Conservation (phyloP, 2,888 invertebrate species). For the Drosophila mettleri region DNA sequence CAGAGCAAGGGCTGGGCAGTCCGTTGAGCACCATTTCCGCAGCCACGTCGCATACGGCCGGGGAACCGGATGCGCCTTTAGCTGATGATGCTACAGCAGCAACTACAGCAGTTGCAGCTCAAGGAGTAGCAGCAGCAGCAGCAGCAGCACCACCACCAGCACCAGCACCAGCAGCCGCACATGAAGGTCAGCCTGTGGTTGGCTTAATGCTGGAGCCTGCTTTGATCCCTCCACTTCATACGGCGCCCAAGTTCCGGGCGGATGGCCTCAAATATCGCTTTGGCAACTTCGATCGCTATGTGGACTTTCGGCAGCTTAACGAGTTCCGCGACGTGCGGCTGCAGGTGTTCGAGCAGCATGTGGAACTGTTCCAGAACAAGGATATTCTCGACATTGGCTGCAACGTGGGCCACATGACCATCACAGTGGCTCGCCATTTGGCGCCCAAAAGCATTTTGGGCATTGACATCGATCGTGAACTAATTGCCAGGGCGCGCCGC, state of each 20-base stretch:
- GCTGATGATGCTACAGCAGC: conserved; percentile 31
- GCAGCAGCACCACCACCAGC: conserved; percentile 7
- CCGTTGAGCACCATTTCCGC: conserved; percentile 78
- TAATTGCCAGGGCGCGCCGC: conserved; percentile 88
- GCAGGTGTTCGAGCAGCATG: conserved; percentile 91
- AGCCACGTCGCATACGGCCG: conserved; percentile 67
- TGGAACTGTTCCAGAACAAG: conserved; percentile 94
- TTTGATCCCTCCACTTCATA: conserved; percentile 61
- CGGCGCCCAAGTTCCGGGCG: conserved; percentile 87
- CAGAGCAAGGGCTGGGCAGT: conserved; percentile 70
- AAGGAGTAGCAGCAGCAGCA: conserved; percentile 2
- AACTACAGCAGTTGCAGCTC: conserved; percentile 8
- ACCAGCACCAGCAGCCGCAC: conserved; percentile 10
- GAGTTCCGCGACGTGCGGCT: conserved; percentile 93
- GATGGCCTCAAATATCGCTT: conserved; percentile 94
- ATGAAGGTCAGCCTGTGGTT: conserved; percentile 2
- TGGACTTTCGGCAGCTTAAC: conserved; percentile 95
- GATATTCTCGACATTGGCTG: conserved; percentile 98
- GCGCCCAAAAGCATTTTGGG: conserved; percentile 94
- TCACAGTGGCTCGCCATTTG: conserved; percentile 94
- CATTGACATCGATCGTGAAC: conserved; percentile 96
- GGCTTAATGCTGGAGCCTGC: conserved; percentile 55
- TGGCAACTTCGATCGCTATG: conserved; percentile 99
- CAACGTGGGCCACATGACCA: conserved; percentile 97
- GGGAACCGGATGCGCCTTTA: conserved; percentile 70